Percentiles rank a stretch among this genome's conserved stretches.
phyloP scores from a whole-genome alignment of 2,888 invertebrate species.

The Ptilodon capucinus region DNA sequence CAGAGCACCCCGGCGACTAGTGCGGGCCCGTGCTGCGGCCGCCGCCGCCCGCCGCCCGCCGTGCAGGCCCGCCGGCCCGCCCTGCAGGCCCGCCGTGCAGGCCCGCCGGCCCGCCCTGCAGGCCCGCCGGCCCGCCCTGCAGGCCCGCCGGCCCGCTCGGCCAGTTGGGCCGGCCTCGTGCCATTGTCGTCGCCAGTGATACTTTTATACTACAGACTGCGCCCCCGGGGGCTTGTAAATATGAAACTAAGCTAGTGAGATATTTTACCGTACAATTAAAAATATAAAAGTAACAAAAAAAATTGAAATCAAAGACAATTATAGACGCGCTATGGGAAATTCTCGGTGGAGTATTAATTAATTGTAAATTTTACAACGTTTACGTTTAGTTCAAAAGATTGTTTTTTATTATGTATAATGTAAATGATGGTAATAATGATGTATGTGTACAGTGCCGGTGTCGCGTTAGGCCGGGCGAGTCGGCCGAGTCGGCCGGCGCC shows the following conservation, averaged over 20 bases:
- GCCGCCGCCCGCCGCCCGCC: slow-evolving; percentile 45
- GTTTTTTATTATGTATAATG: slow-evolving; percentile 57
- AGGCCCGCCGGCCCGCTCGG: slow-evolving; percentile 55
- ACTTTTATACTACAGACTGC: slow-evolving; percentile 76
- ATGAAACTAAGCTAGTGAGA: slow-evolving; percentile 76
- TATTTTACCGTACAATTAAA: slow-evolving; percentile 73
- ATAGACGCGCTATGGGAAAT: slow-evolving; percentile 59
- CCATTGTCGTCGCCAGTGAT: slow-evolving; percentile 70
- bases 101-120: slow-evolving; percentile 12
- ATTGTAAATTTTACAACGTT: slow-evolving; percentile 68
- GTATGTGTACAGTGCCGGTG: slow-evolving; percentile 42
- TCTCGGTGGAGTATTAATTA: slow-evolving; percentile 67
- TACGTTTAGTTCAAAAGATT: slow-evolving; percentile 58
- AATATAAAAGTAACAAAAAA: slow-evolving; percentile 53
- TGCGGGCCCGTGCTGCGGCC: slow-evolving; percentile 83
- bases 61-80: slow-evolving; percentile 17
- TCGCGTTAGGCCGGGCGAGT: slow-evolving; percentile 35
- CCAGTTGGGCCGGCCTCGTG: slow-evolving; percentile 45
- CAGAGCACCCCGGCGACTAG: slow-evolving; percentile 98
- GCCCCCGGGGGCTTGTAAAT: slow-evolving; percentile 70
- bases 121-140: slow-evolving; percentile 26
- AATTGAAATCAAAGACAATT: slow-evolving; percentile 68
- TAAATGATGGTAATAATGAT: slow-evolving; percentile 41
- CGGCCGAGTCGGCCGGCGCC: slow-evolving; percentile 49
- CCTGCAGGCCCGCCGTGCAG: slow-evolving; percentile 10